Base-by-base conservation (phyloP, 2,113 vertebrate genomes). In the Capra hircus region DNA sequence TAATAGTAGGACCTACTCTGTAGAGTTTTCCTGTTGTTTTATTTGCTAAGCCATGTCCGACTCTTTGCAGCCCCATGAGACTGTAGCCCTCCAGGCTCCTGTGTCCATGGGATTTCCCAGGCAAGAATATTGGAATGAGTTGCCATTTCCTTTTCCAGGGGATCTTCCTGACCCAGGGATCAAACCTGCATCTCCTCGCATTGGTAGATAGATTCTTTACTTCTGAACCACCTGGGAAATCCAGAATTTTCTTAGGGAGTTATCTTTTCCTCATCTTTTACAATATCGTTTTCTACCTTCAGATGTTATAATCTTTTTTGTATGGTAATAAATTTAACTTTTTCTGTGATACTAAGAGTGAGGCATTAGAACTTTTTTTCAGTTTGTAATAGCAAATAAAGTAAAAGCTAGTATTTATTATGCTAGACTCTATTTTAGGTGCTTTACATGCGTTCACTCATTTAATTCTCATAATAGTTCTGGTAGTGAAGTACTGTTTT, bases 341-440 rank as follows among this genome's bases (percentile, higher is more conserved):
- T 93, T 97, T 96, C 48, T 95, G 17, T 95, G 83, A 85, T 94
- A 95, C 30, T 59, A 91, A 88, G 33, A 96, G 27, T 6, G 89
- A 90, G 23, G 28, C 27, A 92, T 95, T 95, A 93, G 90, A 77
- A 28, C 17, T 40, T 74, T 40, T 96, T 95, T 85, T 77, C n/a
- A 52, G 64, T 25, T 97, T 94, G 27, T 45, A 87, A 90, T 62
- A 92, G 36, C 62, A 96, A 90, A 71, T 92, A 62, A 45, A 78
- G 55, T 87, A 92, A 92, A 92, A 96, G 43, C 33, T 87, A 90
- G 93, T 25, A 13, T 57, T 62, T 86, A 52, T n/a, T 83, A 45
- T 89, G 36, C 43, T 36, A 50, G 74, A 36, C 23, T 97, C 19
- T 53, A 28, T 87, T 97, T 94, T 92, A 52, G n/a, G 30, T 59